phyloP scores from a whole-genome alignment of 2,888 invertebrate genomes.

The Elaeidobius kamerunicus region DNA sequence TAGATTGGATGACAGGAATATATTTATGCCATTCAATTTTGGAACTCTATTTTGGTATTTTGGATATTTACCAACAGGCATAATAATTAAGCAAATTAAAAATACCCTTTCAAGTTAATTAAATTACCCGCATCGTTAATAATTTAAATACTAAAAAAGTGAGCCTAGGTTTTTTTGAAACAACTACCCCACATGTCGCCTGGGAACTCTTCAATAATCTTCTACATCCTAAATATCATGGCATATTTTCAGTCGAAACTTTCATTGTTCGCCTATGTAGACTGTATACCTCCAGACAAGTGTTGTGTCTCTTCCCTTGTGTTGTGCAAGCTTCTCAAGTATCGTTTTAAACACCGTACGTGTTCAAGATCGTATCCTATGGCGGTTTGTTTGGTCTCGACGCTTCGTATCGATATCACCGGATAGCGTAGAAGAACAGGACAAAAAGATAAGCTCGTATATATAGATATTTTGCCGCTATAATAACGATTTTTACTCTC shows the following conservation, averaged over 20 bases:
- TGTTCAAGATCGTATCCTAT: constrained; percentile 33
- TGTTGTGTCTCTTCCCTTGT: constrained; percentile 22
- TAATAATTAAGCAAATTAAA: too few species aligned
- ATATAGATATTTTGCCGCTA: constrained; percentile 25
- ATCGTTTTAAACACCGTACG: constrained; percentile 31
- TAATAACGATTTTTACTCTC: too few species aligned
- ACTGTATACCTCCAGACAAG: constrained; percentile 11
- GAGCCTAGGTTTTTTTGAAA: too few species aligned
- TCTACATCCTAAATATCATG: constrained; percentile 12
- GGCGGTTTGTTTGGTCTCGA: constrained; percentile 26
- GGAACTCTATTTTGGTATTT: too few species aligned
- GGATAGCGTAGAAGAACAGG: constrained; percentile 14
- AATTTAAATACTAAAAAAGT: too few species aligned
- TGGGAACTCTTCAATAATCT: too few species aligned
- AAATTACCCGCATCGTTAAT: too few species aligned
- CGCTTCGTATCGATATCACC: constrained; percentile 27
- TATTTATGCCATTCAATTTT: too few species aligned
- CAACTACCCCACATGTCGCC: too few species aligned
- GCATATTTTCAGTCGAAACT: constrained; percentile 10
- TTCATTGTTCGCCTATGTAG: constrained; percentile 13
- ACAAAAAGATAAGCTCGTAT: constrained; percentile 1
- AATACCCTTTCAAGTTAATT: too few species aligned
- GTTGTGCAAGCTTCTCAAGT: constrained; percentile 29
- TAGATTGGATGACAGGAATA: too few species aligned
- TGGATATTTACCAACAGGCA: too few species aligned